Percentiles rank a stretch among this genome's conserved stretches.
Conservation (phyloP, 2,888 invertebrate genomes). For the Cantharis lateralis region DNA sequence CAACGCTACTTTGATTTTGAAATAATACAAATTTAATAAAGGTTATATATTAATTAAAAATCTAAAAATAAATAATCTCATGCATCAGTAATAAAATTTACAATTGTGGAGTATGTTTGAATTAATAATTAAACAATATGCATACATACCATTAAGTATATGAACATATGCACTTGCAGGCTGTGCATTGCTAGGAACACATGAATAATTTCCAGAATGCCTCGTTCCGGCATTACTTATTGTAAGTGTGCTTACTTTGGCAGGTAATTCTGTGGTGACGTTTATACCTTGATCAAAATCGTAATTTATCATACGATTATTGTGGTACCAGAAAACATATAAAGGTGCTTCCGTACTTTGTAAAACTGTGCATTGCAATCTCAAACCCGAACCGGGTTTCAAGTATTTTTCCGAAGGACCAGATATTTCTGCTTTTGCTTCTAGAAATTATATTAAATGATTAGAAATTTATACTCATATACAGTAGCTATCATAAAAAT, state of each 20-base stretch:
- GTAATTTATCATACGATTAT: slow-evolving; percentile 91
- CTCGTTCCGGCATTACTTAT: slow-evolving; percentile 65
- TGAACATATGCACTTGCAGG: slow-evolving; percentile 88
- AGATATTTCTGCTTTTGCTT: slow-evolving; percentile 84
- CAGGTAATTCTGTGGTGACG: slow-evolving; percentile 78
- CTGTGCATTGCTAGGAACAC: slow-evolving; percentile 86
- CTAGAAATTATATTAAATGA: slow-evolving; percentile 57
- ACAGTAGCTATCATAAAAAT: too few species aligned
- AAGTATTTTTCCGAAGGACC: slow-evolving; percentile 86
- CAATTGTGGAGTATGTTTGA: background rate
- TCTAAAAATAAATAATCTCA: background rate
- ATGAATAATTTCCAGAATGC: slow-evolving; percentile 88
- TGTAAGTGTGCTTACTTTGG: slow-evolving; percentile 70
- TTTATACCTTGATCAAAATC: slow-evolving; percentile 85
- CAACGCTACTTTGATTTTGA: background rate
- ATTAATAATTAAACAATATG: background rate
- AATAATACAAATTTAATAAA: background rate
- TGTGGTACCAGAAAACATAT: slow-evolving; percentile 87
- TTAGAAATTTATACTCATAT: background rate
- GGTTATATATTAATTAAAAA: background rate
- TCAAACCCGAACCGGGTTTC: slow-evolving; percentile 82
- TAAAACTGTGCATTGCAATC: slow-evolving; percentile 79
- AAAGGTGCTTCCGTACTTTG: slow-evolving; percentile 85
- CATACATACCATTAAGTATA: slow-evolving; percentile 81
- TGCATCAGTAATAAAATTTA: background rate